phyloP scores from a whole-genome alignment of 92 coral and sea anemone genomes.

The Zoanthus gigantus region DNA sequence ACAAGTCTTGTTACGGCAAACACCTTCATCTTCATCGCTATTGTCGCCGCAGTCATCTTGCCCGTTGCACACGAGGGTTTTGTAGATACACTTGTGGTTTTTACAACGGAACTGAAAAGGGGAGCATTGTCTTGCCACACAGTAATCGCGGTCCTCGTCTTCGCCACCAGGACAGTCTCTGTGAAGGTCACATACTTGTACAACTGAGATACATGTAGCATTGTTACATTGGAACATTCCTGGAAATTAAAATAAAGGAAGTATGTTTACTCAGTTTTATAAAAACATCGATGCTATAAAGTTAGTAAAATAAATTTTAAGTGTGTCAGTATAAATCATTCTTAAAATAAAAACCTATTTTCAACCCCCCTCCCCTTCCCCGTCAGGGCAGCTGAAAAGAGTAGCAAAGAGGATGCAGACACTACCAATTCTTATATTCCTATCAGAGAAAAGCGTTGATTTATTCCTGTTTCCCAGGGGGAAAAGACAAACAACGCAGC shows the following conservation, averaged over 20 bases:
- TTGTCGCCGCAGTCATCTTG: conserved; percentile 78
- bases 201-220: conserved; percentile 74
- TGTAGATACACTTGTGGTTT: conserved; percentile 76
- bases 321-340: too few relatives aligned
- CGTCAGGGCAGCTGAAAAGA: too few relatives aligned
- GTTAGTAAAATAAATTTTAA: too few relatives aligned
- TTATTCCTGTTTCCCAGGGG: too few relatives aligned
- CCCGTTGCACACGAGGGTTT: conserved; percentile 74
- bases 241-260: conserved; percentile 22
- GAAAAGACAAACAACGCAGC: too few relatives aligned
- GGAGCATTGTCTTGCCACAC: conserved; percentile 71
- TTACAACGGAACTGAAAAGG: conserved; percentile 81
- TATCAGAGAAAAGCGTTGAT: too few relatives aligned
- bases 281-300: neutral
- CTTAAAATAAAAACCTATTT: too few relatives aligned
- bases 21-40: conserved; percentile 71
- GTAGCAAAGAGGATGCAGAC: too few relatives aligned
- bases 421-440: too few relatives aligned
- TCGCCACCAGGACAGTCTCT: conserved; percentile 77
- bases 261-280: neutral
- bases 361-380: too few relatives aligned
- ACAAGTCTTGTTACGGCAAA: conserved; percentile 68
- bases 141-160: conserved; percentile 67
- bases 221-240: conserved; percentile 86
- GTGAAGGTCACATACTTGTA: conserved; percentile 80